phyloP scores from a whole-genome alignment of 2,888 invertebrate genomes.

The Andrena dorsata region DNA sequence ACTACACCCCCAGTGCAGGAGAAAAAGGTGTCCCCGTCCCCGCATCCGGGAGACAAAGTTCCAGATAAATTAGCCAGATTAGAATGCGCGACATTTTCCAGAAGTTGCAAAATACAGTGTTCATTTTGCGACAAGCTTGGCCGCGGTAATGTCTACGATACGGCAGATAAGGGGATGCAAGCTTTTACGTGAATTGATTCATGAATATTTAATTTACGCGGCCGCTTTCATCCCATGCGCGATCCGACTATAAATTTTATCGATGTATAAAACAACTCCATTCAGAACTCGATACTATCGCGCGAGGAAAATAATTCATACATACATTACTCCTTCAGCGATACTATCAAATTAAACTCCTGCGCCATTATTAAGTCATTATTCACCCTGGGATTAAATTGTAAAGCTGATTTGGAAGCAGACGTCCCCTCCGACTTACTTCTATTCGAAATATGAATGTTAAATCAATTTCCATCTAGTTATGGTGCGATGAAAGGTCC shows the following conservation, averaged over 20 bases:
- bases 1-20: slow-evolving; percentile 3
- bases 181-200: slow-evolving; percentile 54
- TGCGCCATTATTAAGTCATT: too few relatives aligned
- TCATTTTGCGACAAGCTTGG: slow-evolving; percentile 28
- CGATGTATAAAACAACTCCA: not conserved
- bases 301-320: not conserved
- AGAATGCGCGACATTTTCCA: slow-evolving; percentile 40
- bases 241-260: slow-evolving; percentile 24
- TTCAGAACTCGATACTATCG: not conserved
- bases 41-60: slow-evolving; percentile 33
- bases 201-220: slow-evolving; percentile 53
- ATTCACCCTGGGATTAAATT: too few relatives aligned
- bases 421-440: too few relatives aligned
- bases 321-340: too few relatives aligned
- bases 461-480: too few relatives aligned
- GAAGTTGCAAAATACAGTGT: slow-evolving; percentile 31
- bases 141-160: slow-evolving; percentile 17
- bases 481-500: too few relatives aligned
- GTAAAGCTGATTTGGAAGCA: too few relatives aligned
- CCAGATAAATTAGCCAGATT: slow-evolving; percentile 40
- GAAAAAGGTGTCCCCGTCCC: slow-evolving; percentile 22
- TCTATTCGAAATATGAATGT: too few relatives aligned
- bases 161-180: slow-evolving; percentile 48
- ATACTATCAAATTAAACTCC: too few relatives aligned
- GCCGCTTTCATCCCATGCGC: not conserved